These are phyloP conservation scores for Sarcoramphus papa DNA, from an alignment of 2,797 vertebrate species.

Conservation along the genomic window DNA sequence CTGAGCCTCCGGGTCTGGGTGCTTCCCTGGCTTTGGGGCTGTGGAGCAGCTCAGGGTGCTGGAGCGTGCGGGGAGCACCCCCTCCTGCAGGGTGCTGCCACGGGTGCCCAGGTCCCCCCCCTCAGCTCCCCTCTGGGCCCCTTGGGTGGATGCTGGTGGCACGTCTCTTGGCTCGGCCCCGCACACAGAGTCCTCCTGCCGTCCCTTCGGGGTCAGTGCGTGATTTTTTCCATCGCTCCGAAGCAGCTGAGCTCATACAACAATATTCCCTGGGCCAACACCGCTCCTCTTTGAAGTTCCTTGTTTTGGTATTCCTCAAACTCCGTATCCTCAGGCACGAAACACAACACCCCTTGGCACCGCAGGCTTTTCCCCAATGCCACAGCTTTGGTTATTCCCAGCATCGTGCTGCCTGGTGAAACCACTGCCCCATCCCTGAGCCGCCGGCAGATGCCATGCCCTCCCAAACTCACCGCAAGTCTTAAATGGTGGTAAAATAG, in stretches of 20 bases:
- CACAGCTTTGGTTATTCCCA: neutral
- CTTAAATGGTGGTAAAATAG: neutral
- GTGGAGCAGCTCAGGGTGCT: neutral
- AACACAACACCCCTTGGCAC: neutral
- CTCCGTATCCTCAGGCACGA: neutral
- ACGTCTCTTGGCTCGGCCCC: neutral
- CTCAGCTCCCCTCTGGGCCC: neutral
- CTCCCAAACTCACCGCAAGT: neutral
- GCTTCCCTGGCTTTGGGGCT: neutral
- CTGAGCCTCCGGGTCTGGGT: neutral
- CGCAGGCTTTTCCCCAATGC: fast-evolving
- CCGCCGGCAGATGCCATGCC: neutral
- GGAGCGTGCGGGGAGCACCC: neutral
- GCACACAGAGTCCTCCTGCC: fast-evolving
- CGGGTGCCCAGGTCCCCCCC: fast-evolving
- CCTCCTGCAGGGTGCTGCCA: neutral
- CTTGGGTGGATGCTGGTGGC: neutral
- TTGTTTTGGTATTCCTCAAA: slow-evolving; percentile 42
- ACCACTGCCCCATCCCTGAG: neutral
- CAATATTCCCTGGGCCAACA: slow-evolving; percentile 13
- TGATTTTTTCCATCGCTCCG: neutral
- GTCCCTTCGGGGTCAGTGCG: fast-evolving
- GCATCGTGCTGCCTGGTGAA: neutral
- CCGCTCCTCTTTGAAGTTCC: slow-evolving; percentile 3
- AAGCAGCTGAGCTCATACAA: slow-evolving; percentile 40